These are phyloP conservation scores for Trematomus bernacchii DNA, from an alignment of 2,797 vertebrate genomes.

Conservation along the genomic window DNA sequence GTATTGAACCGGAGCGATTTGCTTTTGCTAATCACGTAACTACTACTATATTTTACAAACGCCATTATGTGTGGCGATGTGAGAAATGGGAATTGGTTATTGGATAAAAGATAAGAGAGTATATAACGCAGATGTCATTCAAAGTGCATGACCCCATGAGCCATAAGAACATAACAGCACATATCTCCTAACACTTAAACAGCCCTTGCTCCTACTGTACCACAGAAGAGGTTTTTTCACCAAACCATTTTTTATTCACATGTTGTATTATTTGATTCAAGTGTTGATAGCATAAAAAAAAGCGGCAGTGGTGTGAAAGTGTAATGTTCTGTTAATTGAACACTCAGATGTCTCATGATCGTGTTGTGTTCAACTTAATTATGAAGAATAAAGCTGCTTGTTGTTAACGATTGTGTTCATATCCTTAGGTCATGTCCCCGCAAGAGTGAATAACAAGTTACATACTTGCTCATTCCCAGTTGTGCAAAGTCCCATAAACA, in stretches of 20 bases:
- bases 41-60: constrained; percentile 56
- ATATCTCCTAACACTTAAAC: not conserved
- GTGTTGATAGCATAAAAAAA: not conserved
- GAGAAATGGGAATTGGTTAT: constrained; percentile 55
- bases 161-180: not conserved
- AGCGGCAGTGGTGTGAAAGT: not conserved
- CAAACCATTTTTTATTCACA: constrained; percentile 5
- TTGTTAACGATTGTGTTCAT: not conserved
- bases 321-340: not conserved
- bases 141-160: constrained; percentile 50
- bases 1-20: constrained; percentile 44
- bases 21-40: constrained; percentile 59
- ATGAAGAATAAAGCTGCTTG: not conserved
- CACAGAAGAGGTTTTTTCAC: not conserved
- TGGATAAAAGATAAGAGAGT: constrained; percentile 59
- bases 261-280: not conserved
- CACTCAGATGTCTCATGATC: not conserved
- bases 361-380: not conserved
- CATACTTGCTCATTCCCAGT: not conserved
- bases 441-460: not conserved
- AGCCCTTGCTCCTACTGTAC: not conserved
- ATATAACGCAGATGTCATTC: constrained; percentile 54
- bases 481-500: constrained; percentile 27
- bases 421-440: not conserved
- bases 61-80: constrained; percentile 41